A percentile compares a stretch with the other conserved stretches of the same genome.
Evolutionary conservation across 2,888 invertebrate species (phyloP).

Genomic region (Drosophila engyochracea): DNA sequence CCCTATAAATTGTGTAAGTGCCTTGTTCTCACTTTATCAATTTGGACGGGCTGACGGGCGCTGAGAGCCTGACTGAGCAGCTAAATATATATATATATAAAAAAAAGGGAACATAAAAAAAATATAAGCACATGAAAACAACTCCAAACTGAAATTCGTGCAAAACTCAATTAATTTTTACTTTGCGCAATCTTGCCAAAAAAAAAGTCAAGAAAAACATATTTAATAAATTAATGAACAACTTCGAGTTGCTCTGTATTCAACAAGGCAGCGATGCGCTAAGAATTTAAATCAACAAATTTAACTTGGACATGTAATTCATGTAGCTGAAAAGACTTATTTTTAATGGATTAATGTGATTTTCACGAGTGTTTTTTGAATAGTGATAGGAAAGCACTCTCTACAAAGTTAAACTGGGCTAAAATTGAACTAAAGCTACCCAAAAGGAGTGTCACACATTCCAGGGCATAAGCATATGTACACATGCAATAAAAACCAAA

Average conservation of each 20-base stretch:
- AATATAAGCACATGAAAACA: constrained; percentile 7
- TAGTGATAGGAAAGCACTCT: background rate
- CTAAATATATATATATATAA: background rate
- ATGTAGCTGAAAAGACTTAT: background rate
- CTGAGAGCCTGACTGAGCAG: background rate
- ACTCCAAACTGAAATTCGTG: constrained; percentile 30
- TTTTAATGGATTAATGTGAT: background rate
- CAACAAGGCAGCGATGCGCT: background rate
- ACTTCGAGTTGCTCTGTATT: constrained; percentile 10
- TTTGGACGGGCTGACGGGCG: constrained; percentile 48
- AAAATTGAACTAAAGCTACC: background rate
- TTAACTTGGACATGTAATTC: background rate
- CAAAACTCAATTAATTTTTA: constrained; percentile 51
- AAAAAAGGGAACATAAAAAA: constrained; percentile 16
- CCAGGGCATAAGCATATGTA: constrained; percentile 18
- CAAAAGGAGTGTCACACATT: background rate
- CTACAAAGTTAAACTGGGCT: background rate
- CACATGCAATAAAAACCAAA: constrained; percentile 38
- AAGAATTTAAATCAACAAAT: background rate
- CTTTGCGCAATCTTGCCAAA: constrained; percentile 16
- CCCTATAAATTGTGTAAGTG: constrained; percentile 64
- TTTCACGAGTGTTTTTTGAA: background rate
- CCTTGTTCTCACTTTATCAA: constrained; percentile 69
- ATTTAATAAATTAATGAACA: background rate
- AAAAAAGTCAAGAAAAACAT: constrained; percentile 16